phyloP scores from a whole-genome alignment of 2,797 vertebrate genomes.

The Potorous gilbertii region DNA sequence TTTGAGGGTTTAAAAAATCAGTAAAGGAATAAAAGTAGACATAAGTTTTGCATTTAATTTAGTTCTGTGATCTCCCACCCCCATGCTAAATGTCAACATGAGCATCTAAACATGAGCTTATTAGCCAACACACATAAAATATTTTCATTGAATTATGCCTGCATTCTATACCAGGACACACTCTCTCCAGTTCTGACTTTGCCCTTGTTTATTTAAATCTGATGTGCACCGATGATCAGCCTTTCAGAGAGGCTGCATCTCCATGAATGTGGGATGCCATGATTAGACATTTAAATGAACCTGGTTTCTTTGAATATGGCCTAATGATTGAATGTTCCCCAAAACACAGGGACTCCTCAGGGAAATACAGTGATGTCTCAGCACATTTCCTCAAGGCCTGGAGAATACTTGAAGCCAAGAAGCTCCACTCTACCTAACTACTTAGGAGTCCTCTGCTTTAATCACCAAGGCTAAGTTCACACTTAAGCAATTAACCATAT shows the following conservation, averaged over 20 bases:
- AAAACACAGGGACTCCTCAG: slow-evolving; percentile 39
- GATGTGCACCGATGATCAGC: slow-evolving; percentile 44
- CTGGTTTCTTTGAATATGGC: slow-evolving; percentile 58
- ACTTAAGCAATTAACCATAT: slow-evolving; percentile 70
- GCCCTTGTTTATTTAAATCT: slow-evolving; percentile 60
- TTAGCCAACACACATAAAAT: slow-evolving; percentile 24
- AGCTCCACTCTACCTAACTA: slow-evolving; percentile 54
- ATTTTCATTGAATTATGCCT: slow-evolving; percentile 6
- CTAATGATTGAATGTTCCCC: slow-evolving; percentile 59
- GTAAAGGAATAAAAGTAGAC: slow-evolving; percentile 27
- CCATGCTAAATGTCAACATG: background rate
- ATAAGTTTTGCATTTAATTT: slow-evolving; percentile 39
- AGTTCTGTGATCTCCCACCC: background rate
- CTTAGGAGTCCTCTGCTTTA: slow-evolving; percentile 54
- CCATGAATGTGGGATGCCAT: slow-evolving; percentile 39
- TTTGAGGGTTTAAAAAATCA: slow-evolving; percentile 37
- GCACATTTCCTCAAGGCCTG: slow-evolving; percentile 45
- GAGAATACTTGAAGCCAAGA: slow-evolving; percentile 32
- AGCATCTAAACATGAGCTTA: background rate
- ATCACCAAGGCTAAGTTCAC: slow-evolving; percentile 63
- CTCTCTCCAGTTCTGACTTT: slow-evolving; percentile 31
- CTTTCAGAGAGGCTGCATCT: slow-evolving; percentile 54
- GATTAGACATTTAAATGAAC: slow-evolving; percentile 65
- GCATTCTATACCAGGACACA: slow-evolving; percentile 31
- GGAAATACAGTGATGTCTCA: slow-evolving; percentile 23